Evolutionary conservation across 2,888 invertebrate species (phyloP).

Genomic region (Caenorhabditis becei): DNA sequence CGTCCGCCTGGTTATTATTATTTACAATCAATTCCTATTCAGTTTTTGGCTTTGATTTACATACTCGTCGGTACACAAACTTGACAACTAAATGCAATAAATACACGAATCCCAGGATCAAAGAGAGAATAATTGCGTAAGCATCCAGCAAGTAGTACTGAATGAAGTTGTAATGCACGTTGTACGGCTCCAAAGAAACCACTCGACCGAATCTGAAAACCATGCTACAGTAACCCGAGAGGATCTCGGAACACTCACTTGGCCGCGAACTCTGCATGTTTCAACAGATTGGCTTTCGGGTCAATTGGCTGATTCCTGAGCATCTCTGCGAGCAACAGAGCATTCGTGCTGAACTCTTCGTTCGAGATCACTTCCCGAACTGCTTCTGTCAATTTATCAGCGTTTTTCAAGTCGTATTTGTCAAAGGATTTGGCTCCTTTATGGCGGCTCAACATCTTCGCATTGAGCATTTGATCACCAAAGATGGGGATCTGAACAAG

Average conservation of each 20-base stretch:
- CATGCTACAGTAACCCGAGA: background rate
- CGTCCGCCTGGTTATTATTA: too few relatives aligned
- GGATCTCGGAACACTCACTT: slow-evolving; percentile 1
- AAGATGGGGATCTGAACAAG: slow-evolving; percentile 39
- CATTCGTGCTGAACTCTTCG: slow-evolving; percentile 14
- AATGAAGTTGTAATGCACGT: slow-evolving; percentile 38
- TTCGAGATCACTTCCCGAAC: slow-evolving; percentile 40
- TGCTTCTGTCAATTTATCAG: slow-evolving; percentile 25
- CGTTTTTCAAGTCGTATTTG: slow-evolving; percentile 35
- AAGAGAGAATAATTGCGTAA: slow-evolving; percentile 8
- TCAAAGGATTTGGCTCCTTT: slow-evolving; percentile 51
- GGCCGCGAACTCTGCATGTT: slow-evolving; percentile 40
- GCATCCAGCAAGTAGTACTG: slow-evolving; percentile 43
- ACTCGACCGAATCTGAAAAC: slow-evolving; percentile 43
- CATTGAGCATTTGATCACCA: slow-evolving; percentile 46
- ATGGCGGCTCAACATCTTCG: slow-evolving; percentile 51
- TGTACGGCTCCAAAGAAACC: slow-evolving; percentile 32
- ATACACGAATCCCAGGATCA: background rate
- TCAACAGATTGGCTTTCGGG: slow-evolving; percentile 30
- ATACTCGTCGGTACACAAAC: slow-evolving; percentile 25
- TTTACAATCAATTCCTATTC: slow-evolving; percentile 8
- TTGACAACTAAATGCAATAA: slow-evolving; percentile 19
- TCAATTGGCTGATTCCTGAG: slow-evolving; percentile 34
- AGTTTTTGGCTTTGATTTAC: slow-evolving; percentile 27
- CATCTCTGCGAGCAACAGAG: slow-evolving; percentile 25